Percentiles rank a stretch among this genome's conserved stretches.
Conservation (phyloP, 2,113 vertebrate genomes). For the Neolamprologus longior region DNA sequence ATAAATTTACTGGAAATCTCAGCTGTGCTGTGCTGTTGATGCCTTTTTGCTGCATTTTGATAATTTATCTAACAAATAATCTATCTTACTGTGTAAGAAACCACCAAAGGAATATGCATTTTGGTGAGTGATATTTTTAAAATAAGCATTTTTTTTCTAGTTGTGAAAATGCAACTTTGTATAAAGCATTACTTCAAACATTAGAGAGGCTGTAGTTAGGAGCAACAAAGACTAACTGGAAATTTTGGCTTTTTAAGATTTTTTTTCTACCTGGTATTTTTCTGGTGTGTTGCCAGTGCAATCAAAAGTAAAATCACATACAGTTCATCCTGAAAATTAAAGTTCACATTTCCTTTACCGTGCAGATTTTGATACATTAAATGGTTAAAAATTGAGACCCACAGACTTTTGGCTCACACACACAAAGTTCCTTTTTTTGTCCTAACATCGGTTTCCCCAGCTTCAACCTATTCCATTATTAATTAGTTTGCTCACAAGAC, state of each 20-base stretch:
- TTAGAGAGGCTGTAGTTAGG: neutral
- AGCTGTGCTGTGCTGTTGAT: neutral
- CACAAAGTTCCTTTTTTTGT: neutral
- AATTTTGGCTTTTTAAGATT: rapidly evolving
- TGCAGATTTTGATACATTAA: neutral
- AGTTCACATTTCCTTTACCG: neutral
- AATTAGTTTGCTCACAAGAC: conserved; percentile 14
- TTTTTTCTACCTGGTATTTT: neutral
- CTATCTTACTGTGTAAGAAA: neutral
- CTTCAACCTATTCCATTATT: neutral
- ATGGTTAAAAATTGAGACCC: neutral
- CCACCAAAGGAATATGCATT: neutral
- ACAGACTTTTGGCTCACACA: neutral
- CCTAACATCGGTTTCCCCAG: neutral
- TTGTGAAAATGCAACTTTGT: neutral
- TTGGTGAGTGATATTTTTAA: neutral
- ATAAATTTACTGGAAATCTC: neutral
- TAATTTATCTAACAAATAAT: neutral
- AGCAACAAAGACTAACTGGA: neutral
- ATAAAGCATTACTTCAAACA: neutral
- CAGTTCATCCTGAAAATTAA: neutral
- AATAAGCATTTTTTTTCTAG: neutral
- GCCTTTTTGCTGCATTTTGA: neutral
- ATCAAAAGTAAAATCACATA: neutral
- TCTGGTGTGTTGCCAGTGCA: neutral